Base-by-base conservation (phyloP, 2,113 vertebrate species). In the Oreotrochilus melanogaster region DNA sequence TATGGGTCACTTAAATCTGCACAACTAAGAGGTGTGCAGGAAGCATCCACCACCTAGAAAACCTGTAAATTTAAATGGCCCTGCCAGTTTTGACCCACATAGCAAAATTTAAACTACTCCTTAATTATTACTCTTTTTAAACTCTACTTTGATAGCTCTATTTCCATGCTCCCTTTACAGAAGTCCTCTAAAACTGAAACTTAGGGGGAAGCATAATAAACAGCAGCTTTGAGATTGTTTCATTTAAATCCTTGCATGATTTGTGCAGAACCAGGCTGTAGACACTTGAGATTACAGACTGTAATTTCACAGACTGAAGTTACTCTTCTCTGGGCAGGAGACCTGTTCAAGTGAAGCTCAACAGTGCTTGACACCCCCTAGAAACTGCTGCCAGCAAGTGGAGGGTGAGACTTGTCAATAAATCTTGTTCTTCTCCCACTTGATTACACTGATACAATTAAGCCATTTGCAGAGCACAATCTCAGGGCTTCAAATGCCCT, bases 371-470 rank as follows among this genome's bases (percentile, higher is more conserved):
- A 92, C 93, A 67, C 33, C 80, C 89, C 86, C 72, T 78, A 8
- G 35, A 56, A 89, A 74, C 19, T 16, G 50, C 64, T 80, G 72
- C 45, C 45, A 94, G 72, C 67, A 39, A 61, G 65, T 81, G 33
- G 54, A 93, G 35, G 88, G 61, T 3, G 21, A 83, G 66, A 69
- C 47, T 86, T 72, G 45, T 94, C 88, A 93, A 69, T 89, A 95
- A 83, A 85, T 87, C 93, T 86, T 45, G 31, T 71, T 86, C 83
- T 66, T 84, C 91, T 95, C 79, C 79, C 88, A 87, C 94, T 94
- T 92, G 91, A 97, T 96, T 95, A 94, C 86, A 54, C 97, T 98
- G 96, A 98, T 98, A 97, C 96, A 98, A 98, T 98, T 98, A 98
- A 97, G 95, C 84, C 95, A 89, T 94, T 96, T 96, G 96, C 96